phyloP scores from a whole-genome alignment of 1,140 invertebrate species.

The Brachionus sp. region DNA sequence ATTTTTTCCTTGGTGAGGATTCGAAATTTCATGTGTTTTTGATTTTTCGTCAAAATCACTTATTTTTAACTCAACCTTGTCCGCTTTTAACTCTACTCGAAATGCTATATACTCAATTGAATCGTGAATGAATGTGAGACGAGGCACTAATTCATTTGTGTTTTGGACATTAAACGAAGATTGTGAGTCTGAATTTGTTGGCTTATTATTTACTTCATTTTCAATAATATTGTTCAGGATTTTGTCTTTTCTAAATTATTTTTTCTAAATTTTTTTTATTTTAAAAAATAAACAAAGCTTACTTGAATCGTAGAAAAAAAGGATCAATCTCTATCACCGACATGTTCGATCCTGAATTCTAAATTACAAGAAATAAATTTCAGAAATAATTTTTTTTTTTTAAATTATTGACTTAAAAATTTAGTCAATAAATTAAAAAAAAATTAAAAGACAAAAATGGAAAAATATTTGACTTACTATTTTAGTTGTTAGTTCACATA shows the following conservation, averaged over 20 bases:
- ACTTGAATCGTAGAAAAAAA: conserved; percentile 35
- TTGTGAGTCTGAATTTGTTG: neutral
- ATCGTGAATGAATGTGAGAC: neutral
- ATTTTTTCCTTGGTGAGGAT: neutral
- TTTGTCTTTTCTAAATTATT: neutral
- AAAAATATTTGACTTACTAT: neutral
- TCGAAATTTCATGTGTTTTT: neutral
- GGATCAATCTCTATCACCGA: conserved; percentile 20
- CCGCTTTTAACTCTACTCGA: conserved; percentile 23
- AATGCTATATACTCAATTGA: conserved; percentile 22
- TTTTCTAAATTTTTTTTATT: neutral
- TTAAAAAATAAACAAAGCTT: neutral
- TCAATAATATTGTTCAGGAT: neutral
- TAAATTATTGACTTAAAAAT: no score
- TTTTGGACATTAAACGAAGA: neutral
- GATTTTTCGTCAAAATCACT: conserved; percentile 24
- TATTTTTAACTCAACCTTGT: conserved; percentile 26
- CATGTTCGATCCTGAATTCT: conserved; percentile 5
- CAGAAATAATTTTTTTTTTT: neutral
- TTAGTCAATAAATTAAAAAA: no score
- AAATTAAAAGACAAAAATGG: no score
- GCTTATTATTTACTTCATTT: neutral
- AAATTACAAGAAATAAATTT: neutral
- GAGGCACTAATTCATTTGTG: neutral
- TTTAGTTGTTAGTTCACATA: conserved; percentile 35